A percentile compares a stretch with the other conserved stretches of the same genome.
Conservation (phyloP, 64 coral and sea anemone genomes). For the Pocillopora verrucosa region DNA sequence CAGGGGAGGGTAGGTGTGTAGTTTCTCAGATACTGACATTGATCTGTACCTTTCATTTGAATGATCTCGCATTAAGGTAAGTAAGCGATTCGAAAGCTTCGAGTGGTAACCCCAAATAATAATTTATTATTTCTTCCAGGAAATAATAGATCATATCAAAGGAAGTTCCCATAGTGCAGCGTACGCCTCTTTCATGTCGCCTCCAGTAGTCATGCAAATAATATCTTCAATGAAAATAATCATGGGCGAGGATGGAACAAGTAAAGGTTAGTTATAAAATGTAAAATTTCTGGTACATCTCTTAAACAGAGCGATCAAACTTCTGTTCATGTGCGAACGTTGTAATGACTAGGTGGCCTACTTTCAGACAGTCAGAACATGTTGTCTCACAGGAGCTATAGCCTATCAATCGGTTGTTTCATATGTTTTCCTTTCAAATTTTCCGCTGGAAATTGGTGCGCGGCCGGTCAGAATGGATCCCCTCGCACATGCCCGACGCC, state of each 20-base stretch:
- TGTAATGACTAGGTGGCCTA: background rate
- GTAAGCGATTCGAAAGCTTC: no score
- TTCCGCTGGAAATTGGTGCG: no score
- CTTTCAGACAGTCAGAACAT: no score
- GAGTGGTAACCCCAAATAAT: no score
- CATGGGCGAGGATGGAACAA: constrained; percentile 85
- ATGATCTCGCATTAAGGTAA: background rate
- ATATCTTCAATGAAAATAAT: constrained; percentile 92
- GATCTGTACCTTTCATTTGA: background rate
- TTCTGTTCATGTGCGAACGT: background rate
- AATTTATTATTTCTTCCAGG: constrained; percentile 31
- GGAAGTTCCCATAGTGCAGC: constrained; percentile 92
- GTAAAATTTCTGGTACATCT: background rate
- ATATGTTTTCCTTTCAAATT: no score
- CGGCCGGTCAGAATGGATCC: no score
- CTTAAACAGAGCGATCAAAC: background rate
- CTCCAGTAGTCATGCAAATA: constrained; percentile 88
- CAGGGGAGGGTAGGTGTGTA: no score
- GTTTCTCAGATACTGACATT: background rate
- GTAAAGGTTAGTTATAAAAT: constrained; percentile 58
- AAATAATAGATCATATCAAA: constrained; percentile 86
- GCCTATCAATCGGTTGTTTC: no score
- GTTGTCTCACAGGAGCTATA: no score
- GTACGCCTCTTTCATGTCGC: constrained; percentile 95
- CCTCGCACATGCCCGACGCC: no score